Conservation (phyloP, 2,113 vertebrate genomes). For the Pseudolaguvia tuberculata region DNA sequence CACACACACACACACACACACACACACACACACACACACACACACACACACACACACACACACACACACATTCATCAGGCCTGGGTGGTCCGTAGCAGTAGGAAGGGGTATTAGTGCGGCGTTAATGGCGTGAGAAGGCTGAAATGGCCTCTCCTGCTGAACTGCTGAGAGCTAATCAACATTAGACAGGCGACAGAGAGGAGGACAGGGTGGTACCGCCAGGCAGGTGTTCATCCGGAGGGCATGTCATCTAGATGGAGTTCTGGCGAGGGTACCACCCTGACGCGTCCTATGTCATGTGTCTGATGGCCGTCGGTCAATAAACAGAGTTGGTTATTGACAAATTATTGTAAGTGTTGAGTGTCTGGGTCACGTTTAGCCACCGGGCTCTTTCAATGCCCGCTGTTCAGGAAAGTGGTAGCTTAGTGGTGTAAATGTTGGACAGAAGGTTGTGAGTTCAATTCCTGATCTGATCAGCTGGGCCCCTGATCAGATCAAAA, state of each 20-base stretch:
- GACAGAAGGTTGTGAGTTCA: too few species aligned
- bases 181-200: conserved; percentile 77
- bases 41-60: conserved; percentile 26
- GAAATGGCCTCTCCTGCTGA: conserved; percentile 86
- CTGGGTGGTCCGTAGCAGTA: conserved; percentile 72
- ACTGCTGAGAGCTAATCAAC: conserved; percentile 97
- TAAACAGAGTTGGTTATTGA: conserved; percentile 37
- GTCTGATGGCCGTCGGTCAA: conserved; percentile 44
- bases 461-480: too few species aligned
- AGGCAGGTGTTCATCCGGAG: conserved; percentile 66
- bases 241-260: conserved; percentile 15
- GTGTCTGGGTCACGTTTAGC: conserved; percentile 21
- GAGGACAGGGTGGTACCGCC: conserved; percentile 30
- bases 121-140: conserved; percentile 98
- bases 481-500: too few species aligned
- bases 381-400: not conserved
- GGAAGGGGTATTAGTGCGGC: conserved; percentile 93
- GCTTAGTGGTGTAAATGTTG: too few species aligned
- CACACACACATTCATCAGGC: conserved; percentile 28
- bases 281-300: conserved; percentile 47
- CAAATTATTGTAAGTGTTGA: conserved; percentile 26
- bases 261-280: conserved; percentile 11
- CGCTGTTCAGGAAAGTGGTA: not conserved
- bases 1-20: too few species aligned
- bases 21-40: conserved; percentile 19